Percentiles rank a stretch among this genome's conserved stretches.
phyloP scores from a whole-genome alignment of 2,797 vertebrate species.

The Remorina albescens region DNA sequence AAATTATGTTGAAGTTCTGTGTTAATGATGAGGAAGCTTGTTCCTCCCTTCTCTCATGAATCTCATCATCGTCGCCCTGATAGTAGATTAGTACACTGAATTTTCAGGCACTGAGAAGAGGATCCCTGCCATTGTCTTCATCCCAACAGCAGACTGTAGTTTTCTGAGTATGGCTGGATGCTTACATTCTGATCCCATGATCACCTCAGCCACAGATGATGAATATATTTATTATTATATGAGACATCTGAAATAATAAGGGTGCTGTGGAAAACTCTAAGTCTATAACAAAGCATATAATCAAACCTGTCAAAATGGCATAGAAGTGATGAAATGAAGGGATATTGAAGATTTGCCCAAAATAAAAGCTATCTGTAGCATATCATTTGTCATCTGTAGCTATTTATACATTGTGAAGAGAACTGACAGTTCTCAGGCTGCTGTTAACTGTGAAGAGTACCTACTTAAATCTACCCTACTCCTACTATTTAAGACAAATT shows the following conservation, averaged over 20 bases:
- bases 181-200: conserved; percentile 2
- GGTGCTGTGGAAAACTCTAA: not conserved
- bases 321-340: conserved; percentile 1
- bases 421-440: not conserved
- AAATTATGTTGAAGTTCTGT: not conserved
- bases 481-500: not conserved
- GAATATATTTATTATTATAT: conserved; percentile 17
- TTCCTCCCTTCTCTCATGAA: not conserved
- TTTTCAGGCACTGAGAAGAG: not conserved
- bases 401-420: not conserved
- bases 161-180: not conserved
- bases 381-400: too few species aligned
- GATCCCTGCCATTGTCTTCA: not conserved
- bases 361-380: not conserved
- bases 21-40: conserved; percentile 4
- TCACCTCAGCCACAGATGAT: conserved; percentile 4
- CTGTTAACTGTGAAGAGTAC: too few species aligned
- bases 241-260: conserved; percentile 4
- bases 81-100: not conserved
- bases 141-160: not conserved
- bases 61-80: not conserved
- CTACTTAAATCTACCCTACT: not conserved
- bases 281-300: too few species aligned
- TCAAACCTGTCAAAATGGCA: not conserved
- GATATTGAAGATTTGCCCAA: not conserved